Conservation (phyloP, 2,113 vertebrate genomes). For the Charina bottae region DNA sequence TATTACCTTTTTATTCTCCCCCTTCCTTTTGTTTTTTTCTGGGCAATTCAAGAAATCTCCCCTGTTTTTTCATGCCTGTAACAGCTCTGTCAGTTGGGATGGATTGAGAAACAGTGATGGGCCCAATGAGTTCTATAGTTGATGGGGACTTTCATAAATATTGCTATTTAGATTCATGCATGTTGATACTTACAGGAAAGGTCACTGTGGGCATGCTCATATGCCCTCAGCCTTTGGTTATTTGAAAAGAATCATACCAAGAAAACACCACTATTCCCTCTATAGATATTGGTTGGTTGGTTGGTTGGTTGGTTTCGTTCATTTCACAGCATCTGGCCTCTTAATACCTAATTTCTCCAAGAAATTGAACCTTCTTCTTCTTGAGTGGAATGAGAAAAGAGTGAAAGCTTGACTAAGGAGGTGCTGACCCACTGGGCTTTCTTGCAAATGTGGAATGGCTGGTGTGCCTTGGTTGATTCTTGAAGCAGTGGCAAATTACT, state of each 20-base stretch:
- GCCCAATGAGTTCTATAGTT: not conserved
- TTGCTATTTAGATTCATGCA: not conserved
- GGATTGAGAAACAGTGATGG: not conserved
- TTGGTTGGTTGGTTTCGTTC: not conserved
- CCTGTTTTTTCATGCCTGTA: not conserved
- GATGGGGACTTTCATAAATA: not conserved
- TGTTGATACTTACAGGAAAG: too few species aligned
- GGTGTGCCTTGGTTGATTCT: constrained; percentile 51
- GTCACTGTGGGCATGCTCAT: too few species aligned
- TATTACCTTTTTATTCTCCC: not conserved
- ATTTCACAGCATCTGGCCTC: constrained; percentile 12
- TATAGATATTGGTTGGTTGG: not conserved
- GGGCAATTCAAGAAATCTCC: not conserved
- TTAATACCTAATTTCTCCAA: constrained; percentile 18
- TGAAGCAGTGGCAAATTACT: constrained; percentile 47
- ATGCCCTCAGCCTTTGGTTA: not conserved
- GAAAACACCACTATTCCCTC: not conserved
- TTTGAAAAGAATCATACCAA: not conserved
- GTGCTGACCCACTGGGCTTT: constrained; percentile 25
- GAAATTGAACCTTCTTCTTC: constrained; percentile 32
- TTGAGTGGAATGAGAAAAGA: constrained; percentile 12
- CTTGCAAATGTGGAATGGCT: constrained; percentile 41
- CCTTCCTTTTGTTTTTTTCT: not conserved
- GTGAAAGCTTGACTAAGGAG: constrained; percentile 14
- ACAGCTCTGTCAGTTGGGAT: not conserved